A percentile compares a stretch with the other conserved stretches of the same genome.
Evolutionary conservation across 2,113 vertebrate species (phyloP).

Genomic region (Atractosteus spatula): DNA sequence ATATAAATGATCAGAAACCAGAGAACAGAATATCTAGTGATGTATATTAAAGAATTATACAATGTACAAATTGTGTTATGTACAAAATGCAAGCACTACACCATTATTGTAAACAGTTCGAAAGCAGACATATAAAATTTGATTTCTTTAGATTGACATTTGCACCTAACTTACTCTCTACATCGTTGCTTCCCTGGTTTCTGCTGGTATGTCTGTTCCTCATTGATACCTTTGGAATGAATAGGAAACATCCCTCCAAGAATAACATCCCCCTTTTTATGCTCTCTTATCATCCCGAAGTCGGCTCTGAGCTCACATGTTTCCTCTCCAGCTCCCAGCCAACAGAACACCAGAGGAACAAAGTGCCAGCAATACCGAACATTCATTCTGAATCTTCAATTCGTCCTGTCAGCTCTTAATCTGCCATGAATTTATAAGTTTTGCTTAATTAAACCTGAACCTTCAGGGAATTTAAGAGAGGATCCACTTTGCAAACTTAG

Average conservation of each 20-base stretch:
- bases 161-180: constrained; percentile 32
- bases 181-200: constrained; percentile 33
- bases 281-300: constrained; percentile 34
- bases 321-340: background rate
- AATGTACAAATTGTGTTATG: too few relatives aligned
- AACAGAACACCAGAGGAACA: constrained; percentile 17
- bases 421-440: constrained; percentile 36
- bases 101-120: too few relatives aligned
- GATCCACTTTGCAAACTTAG: too few relatives aligned
- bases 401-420: too few relatives aligned
- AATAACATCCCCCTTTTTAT: constrained; percentile 39
- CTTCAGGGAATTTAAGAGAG: constrained; percentile 36
- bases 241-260: constrained; percentile 48
- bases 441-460: constrained; percentile 21
- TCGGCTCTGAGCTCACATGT: constrained; percentile 33
- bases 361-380: background rate
- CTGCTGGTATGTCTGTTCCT: constrained; percentile 27
- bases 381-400: background rate
- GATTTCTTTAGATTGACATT: too few relatives aligned
- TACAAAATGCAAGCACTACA: too few relatives aligned
- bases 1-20: too few relatives aligned
- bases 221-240: constrained; percentile 41
- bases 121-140: too few relatives aligned
- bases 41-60: too few relatives aligned
- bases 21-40: too few relatives aligned